Percentiles rank a stretch among this genome's conserved stretches.
Evolutionary conservation across 2,113 vertebrate species (phyloP).

Genomic region (Hemicordylus capensis): DNA sequence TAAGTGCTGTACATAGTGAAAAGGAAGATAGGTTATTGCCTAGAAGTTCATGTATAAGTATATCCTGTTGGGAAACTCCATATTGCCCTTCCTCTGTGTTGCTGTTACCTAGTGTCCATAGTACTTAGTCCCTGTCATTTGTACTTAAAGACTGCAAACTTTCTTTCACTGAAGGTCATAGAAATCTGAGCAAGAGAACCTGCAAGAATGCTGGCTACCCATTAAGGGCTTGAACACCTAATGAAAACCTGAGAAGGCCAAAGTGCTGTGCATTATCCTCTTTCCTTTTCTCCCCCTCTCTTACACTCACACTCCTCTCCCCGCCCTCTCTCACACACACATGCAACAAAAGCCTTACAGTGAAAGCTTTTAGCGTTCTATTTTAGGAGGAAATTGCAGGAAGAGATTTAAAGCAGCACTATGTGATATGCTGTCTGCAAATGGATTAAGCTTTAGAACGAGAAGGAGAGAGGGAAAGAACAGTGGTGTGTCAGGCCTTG

Average conservation of each 20-base stretch:
- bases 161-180: slow-evolving; percentile 47
- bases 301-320: neutral
- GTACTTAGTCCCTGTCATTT: neutral
- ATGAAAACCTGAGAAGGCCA: slow-evolving; percentile 30
- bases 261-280: slow-evolving; percentile 22
- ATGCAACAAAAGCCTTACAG: slow-evolving; percentile 2
- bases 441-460: slow-evolving; percentile 1
- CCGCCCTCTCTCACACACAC: too few relatives aligned
- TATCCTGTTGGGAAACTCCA: too few relatives aligned
- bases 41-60: neutral
- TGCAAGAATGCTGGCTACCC: slow-evolving; percentile 42
- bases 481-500: neutral
- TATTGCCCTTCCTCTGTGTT: neutral
- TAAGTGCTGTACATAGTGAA: neutral
- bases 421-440: neutral
- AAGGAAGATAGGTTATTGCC: neutral
- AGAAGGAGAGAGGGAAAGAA: neutral
- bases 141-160: neutral
- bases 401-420: neutral
- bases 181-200: slow-evolving; percentile 37
- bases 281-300: slow-evolving; percentile 1
- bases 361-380: slow-evolving; percentile 33
- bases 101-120: neutral
- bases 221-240: slow-evolving; percentile 14
- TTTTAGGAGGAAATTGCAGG: slow-evolving; percentile 33